These are phyloP conservation scores for Leptodirus hochenwartii DNA, from an alignment of 2,888 invertebrate species.

Conservation along the genomic window DNA sequence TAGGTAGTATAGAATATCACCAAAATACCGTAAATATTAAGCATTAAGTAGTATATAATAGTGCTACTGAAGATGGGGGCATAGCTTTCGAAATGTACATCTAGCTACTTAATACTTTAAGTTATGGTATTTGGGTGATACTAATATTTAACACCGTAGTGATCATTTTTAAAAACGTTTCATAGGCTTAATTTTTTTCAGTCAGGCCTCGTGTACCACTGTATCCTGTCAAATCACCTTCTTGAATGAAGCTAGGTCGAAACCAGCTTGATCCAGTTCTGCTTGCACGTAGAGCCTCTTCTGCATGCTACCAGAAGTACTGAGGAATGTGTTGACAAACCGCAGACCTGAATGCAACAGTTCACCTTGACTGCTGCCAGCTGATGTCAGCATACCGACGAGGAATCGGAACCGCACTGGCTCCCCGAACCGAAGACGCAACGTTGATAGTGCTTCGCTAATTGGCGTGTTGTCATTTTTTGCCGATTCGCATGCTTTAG, in stretches of 20 bases:
- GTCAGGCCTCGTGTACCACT: no score
- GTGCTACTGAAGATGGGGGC: no score
- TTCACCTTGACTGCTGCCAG: conserved; percentile 47
- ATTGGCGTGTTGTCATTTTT: conserved; percentile 67
- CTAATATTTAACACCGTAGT: no score
- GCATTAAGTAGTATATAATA: no score
- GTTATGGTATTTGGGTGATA: no score
- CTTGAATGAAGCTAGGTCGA: conserved; percentile 42
- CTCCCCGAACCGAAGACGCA: conserved; percentile 75
- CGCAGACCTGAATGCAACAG: conserved; percentile 62
- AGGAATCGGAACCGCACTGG: conserved; percentile 83
- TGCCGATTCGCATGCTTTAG: conserved; percentile 61
- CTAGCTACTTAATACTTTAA: no score
- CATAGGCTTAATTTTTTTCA: no score
- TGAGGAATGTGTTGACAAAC: conserved; percentile 70
- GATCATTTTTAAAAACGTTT: no score
- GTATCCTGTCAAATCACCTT: no score
- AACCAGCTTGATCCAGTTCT: conserved; percentile 65
- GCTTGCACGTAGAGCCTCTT: conserved; percentile 70
- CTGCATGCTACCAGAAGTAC: conserved; percentile 56
- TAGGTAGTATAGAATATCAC: no score
- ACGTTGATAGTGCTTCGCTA: conserved; percentile 77
- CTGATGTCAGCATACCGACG: conserved; percentile 71
- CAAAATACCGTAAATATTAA: no score
- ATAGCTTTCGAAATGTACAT: no score